Evolutionary conservation across 2,113 vertebrate species (phyloP).

Genomic region (Geococcyx californianus): DNA sequence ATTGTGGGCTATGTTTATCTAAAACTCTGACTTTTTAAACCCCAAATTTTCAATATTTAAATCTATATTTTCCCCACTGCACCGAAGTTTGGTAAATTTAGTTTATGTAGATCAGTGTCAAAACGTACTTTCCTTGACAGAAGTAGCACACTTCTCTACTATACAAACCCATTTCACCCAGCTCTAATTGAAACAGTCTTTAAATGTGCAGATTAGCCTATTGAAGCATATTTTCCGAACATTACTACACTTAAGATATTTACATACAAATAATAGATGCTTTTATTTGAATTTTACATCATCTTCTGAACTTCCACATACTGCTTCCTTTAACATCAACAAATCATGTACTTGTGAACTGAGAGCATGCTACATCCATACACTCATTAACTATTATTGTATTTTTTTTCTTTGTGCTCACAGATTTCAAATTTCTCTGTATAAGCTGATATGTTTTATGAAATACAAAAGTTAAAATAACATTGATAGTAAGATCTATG

Average conservation of each 20-base stretch:
- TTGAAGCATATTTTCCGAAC: neutral
- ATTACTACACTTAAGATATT: neutral
- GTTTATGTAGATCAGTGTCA: neutral
- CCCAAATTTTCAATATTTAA: neutral
- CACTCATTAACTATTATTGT: no score
- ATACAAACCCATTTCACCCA: neutral
- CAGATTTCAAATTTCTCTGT: no score
- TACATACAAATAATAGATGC: neutral
- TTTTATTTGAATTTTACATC: neutral
- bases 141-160: neutral
- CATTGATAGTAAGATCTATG: no score
- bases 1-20: neutral
- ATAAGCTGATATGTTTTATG: no score
- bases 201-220: no score
- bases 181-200: neutral
- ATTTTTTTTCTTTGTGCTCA: no score
- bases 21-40: neutral
- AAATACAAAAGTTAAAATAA: no score
- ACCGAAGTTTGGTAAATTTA: neutral
- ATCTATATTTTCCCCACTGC: neutral
- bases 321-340: neutral
- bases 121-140: neutral
- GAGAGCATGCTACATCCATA: neutral
- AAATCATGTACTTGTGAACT: neutral
- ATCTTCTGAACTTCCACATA: neutral